Conservation (phyloP, 2,888 invertebrate genomes). For the Torymus aiolomorphi region DNA sequence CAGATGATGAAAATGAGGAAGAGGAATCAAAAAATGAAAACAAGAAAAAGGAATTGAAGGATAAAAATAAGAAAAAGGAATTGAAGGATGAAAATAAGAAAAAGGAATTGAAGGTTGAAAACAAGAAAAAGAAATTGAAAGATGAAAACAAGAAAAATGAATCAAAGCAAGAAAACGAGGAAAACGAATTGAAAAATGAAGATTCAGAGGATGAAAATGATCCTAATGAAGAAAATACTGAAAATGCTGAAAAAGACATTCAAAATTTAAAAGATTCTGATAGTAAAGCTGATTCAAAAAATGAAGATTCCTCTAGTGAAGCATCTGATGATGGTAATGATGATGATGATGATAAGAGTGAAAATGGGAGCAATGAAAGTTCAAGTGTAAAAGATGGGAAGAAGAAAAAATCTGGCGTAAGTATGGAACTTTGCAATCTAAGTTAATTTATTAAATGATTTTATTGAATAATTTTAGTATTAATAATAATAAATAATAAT, state of each 20-base stretch:
- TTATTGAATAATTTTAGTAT: neutral
- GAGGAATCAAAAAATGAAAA: slow-evolving; percentile 28
- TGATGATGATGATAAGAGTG: too few species aligned
- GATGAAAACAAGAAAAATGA: slow-evolving; percentile 56
- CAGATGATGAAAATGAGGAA: slow-evolving; percentile 59
- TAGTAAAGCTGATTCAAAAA: slow-evolving; percentile 48
- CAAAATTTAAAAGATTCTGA: slow-evolving; percentile 21
- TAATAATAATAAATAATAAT: slow-evolving; percentile 3
- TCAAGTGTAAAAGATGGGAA: slow-evolving; percentile 57
- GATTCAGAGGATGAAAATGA: slow-evolving; percentile 53
- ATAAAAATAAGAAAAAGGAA: slow-evolving; percentile 8
- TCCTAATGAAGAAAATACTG: slow-evolving; percentile 52
- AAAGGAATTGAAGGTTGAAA: too few species aligned
- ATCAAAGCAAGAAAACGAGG: slow-evolving; percentile 8
- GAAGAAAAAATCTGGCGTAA: slow-evolving; percentile 45
- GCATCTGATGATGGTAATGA: slow-evolving; percentile 39
- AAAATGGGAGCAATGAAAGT: too few species aligned
- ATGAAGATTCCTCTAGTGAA: slow-evolving; percentile 30
- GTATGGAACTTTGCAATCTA: slow-evolving; percentile 5
- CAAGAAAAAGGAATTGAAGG: slow-evolving; percentile 38
- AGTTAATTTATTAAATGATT: neutral
- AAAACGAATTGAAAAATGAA: too few species aligned
- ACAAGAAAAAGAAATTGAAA: slow-evolving; percentile 43
- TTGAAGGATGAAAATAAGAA: too few species aligned
- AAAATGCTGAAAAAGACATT: slow-evolving; percentile 55